Base-by-base conservation (phyloP, 2,888 invertebrate genomes). In the Pocota personata region DNA sequence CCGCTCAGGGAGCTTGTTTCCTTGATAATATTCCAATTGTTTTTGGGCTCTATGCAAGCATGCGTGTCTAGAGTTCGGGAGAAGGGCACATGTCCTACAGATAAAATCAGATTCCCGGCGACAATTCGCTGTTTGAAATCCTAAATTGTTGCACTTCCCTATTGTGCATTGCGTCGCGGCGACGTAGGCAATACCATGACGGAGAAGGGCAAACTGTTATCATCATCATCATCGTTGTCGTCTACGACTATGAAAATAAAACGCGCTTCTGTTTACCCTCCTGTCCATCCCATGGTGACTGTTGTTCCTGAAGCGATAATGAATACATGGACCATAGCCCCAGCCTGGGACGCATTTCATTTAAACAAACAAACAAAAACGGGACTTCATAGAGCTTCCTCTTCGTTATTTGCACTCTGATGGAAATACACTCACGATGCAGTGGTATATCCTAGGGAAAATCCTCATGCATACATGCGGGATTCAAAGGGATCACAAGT, bases 401-500 rank as follows among this genome's bases (percentile, higher is more conserved):
- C 58, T 66, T 57, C 67, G 62, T 69, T 82, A 73, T 83, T 79
- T 76, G 79, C 67, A 73, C 60, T 72, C 66, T 43, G 35, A 52
- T 58, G 71, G 40, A 62, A 50, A 55, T 67, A 67, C 52, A 78
- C 62, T 78, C 19, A 46, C 78, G 52, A 60, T 40, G 72, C 50
- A 40, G 40, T 8, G 58, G 35, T 55, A 46, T 66, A 72, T 67
- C 67, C 60, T 78, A 43, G 67, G 66, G 58, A 71, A 82, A 82
- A 64, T 50, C 62, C 73, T 48, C 79, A 55, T 83, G 84, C 69
- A 84, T 84, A 75, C 84, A 80, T 71, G n/a, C 37, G 80, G 50
- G 57, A 64, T 75, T 75, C 64, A 80, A 84, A 75, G 48, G 67
- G 84, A 80, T 79, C 80, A 78, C 75, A 71, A 75, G 80, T 78